These are phyloP conservation scores for Cheirogaleus major DNA, from an alignment of 2,797 vertebrate genomes.

Conservation along the genomic window DNA sequence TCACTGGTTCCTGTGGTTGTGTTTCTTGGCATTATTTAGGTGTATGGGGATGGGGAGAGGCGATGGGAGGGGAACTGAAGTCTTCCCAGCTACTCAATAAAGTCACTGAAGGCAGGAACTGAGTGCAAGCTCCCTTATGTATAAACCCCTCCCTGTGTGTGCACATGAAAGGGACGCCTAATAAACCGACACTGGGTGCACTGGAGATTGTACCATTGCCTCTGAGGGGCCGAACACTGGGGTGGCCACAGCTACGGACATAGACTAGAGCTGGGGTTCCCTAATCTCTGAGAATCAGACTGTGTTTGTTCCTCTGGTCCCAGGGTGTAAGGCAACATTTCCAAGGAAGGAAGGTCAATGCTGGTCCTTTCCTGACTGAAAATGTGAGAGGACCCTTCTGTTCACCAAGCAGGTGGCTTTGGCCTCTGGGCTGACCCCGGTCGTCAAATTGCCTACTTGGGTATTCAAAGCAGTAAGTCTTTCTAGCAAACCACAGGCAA, in stretches of 20 bases:
- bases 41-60: neutral
- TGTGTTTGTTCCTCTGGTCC: neutral
- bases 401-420: neutral
- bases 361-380: neutral
- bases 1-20: neutral
- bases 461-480: slow-evolving; percentile 11
- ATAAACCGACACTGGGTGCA: neutral
- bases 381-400: neutral
- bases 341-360: neutral
- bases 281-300: neutral
- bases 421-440: neutral
- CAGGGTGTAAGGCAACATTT: neutral
- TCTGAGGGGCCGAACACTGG: neutral
- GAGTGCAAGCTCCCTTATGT: neutral
- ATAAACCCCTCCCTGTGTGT: fast-evolving
- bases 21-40: neutral
- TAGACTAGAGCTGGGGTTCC: neutral
- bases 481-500: neutral
- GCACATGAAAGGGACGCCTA: neutral
- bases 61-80: neutral
- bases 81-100: neutral
- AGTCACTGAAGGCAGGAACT: neutral
- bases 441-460: neutral
- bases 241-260: neutral
- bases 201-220: neutral